Evolutionary conservation across 2,888 invertebrate genomes (phyloP).

Genomic region (Cheilosia variabilis): DNA sequence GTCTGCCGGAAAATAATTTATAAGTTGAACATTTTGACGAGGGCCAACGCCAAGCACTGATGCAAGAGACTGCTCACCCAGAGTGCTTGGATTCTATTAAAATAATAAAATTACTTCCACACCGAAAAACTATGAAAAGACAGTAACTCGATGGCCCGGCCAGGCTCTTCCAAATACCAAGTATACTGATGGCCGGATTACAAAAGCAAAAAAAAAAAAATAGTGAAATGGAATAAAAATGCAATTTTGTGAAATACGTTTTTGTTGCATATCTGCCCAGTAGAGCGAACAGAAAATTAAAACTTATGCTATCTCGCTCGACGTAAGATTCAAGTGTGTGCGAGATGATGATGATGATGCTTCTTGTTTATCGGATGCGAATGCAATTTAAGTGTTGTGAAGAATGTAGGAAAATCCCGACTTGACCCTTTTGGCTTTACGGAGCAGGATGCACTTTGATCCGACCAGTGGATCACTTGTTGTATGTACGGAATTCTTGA

Average conservation of each 20-base stretch:
- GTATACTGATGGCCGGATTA: background rate
- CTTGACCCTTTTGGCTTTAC: background rate
- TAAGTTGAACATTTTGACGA: constrained; percentile 40
- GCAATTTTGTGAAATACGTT: constrained; percentile 60
- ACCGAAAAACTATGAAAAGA: constrained; percentile 64
- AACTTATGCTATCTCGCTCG: constrained; percentile 51
- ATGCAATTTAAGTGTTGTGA: constrained; percentile 23
- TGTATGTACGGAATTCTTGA: too few species aligned
- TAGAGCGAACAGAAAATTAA: constrained; percentile 66
- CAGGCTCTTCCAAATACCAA: background rate
- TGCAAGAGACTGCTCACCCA: constrained; percentile 52
- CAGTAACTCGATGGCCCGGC: constrained; percentile 48
- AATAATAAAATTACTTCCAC: constrained; percentile 74
- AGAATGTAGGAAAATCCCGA: background rate
- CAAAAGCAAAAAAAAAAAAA: background rate
- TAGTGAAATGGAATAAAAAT: constrained; percentile 46
- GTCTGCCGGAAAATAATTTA: constrained; percentile 54
- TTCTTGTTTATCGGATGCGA: background rate
- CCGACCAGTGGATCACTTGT: background rate
- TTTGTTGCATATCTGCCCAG: constrained; percentile 64
- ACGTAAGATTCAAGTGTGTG: constrained; percentile 39
- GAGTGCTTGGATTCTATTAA: constrained; percentile 62
- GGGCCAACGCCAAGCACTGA: constrained; percentile 48
- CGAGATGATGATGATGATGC: constrained; percentile 41
- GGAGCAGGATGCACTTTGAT: background rate